Evolutionary conservation across 2,113 vertebrate species (phyloP), one percentile per base, ranked within the genome.

Genomic region (Promerops cafer): DNA sequence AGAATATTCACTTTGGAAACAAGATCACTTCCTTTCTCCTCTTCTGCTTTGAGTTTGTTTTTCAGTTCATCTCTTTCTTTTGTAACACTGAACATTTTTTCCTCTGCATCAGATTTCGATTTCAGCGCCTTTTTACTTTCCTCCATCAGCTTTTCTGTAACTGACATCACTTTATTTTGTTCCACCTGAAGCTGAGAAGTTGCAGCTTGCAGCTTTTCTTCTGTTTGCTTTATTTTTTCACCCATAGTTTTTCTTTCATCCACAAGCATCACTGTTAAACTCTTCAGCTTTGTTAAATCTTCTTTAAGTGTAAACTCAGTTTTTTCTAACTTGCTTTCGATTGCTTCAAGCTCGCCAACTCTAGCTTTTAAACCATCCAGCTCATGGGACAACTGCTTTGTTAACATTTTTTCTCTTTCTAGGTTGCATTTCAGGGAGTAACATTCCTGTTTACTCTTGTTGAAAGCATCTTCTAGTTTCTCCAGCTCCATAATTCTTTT

Each of bases 141-240:
- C 26, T 99, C 99, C 49, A 99, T 99, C 33, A 99, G 98, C 95
- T 99, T 99, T 95, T 99, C 99, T 53, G 99, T 99, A 83, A 99
- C 98, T 0, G 98, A 97, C 21, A 98, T 99, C 2, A 99, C 99
- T 98, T 99, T 99, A 79, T 98, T 99, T 97, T 99, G 99, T 83
- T 99, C 99, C 8, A 97, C 97, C 89, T 99, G 99, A 91, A 99
- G 98, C 85, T 99, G 99, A 57, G 98, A 98, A 60, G 98, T 97
- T 97, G 98, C 98, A 92, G 97, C 98, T 93, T 99, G 98, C 59
- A 99, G 97, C 84, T 99, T 99, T 93, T 99, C 99, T 97, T 99
- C 99, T 84, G 99, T 99, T 95, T 99, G 98, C 96, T 98, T 99
- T 61, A 99, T 97, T 98, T 99, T 99, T 94, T 99, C 99, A 26